Percentiles rank a stretch among this genome's conserved stretches.
phyloP scores from a whole-genome alignment of 2,888 invertebrate genomes.

The Plemyria rubiginata region DNA sequence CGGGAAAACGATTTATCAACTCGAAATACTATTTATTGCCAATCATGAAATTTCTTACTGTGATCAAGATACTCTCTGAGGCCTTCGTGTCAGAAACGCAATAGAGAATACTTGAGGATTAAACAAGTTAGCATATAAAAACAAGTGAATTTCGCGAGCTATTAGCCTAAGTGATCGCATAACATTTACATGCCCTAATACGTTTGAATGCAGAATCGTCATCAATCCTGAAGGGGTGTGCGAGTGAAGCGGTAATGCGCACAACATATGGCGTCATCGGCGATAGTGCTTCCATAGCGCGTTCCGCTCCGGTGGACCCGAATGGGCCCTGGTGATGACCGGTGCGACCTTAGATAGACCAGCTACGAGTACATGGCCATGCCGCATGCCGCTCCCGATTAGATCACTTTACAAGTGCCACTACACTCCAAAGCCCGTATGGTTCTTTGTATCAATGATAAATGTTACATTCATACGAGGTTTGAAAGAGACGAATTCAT shows the following conservation, averaged over 20 bases:
- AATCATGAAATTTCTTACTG: no score
- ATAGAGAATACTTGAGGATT: neutral
- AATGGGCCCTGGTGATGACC: conserved; percentile 57
- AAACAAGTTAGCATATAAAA: conserved; percentile 22
- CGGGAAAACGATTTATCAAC: no score
- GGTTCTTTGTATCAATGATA: conserved; percentile 57
- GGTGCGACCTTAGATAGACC: conserved; percentile 61
- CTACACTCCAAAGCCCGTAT: conserved; percentile 55
- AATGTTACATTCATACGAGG: conserved; percentile 52
- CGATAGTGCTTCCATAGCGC: conserved; percentile 49
- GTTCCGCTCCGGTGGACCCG: conserved; percentile 69
- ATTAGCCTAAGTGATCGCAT: conserved; percentile 79
- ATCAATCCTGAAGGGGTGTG: conserved; percentile 81
- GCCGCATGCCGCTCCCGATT: conserved; percentile 56
- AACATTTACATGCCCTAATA: conserved; percentile 83
- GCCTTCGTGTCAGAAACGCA: no score
- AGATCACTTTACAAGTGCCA: conserved; percentile 67
- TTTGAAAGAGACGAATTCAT: conserved; percentile 28
- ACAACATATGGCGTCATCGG: conserved; percentile 76
- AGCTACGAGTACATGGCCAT: conserved; percentile 32
- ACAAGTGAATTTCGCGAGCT: conserved; percentile 64
- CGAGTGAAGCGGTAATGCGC: conserved; percentile 69
- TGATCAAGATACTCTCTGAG: no score
- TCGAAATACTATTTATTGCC: no score
- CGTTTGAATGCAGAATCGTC: conserved; percentile 76